phyloP scores from a whole-genome alignment of 2,113 vertebrate genomes.

The Girardinichthys multiradiatus region DNA sequence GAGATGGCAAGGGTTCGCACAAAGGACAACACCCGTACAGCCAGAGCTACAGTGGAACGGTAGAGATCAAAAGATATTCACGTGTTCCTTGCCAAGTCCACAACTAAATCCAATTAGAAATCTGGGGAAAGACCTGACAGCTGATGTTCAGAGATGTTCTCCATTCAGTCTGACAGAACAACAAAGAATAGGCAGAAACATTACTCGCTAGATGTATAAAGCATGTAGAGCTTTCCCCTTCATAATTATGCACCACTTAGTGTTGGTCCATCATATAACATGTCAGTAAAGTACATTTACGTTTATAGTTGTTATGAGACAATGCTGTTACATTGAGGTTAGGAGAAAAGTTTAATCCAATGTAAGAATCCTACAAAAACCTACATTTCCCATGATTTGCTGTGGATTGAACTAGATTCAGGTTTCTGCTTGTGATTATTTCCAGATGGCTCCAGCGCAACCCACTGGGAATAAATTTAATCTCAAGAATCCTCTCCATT shows the following conservation, averaged over 20 bases:
- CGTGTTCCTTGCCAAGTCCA: too few species aligned
- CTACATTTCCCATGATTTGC: background rate
- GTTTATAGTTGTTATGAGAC: too few species aligned
- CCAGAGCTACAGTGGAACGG: background rate
- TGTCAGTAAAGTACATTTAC: background rate
- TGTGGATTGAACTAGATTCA: conserved; percentile 16
- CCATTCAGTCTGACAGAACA: too few species aligned
- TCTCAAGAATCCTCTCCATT: background rate
- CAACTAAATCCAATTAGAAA: too few species aligned
- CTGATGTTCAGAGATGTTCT: too few species aligned
- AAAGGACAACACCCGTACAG: background rate
- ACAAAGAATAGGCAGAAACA: too few species aligned
- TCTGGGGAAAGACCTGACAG: too few species aligned
- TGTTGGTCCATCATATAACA: background rate
- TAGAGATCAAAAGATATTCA: background rate
- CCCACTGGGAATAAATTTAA: background rate
- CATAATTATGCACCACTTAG: background rate
- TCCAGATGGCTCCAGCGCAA: conserved; percentile 13
- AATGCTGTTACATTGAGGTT: background rate
- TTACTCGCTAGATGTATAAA: too few species aligned
- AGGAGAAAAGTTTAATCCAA: background rate
- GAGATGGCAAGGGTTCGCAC: too few species aligned
- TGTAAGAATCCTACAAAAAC: background rate
- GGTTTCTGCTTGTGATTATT: conserved; percentile 28
- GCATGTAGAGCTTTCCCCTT: background rate